These are phyloP conservation scores for roundworm (Caenorhabditis elegans) DNA, from an alignment of 1,140 invertebrate genomes.

Conservation along the genomic window WBcel235 BX284604.4:7218501-7219000, in stretches of 20 bases:
- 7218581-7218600: conserved; percentile 30
- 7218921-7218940: conserved; percentile 36
- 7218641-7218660: conserved; percentile 36
- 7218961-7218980: background rate
- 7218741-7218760: background rate
- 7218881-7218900: conserved; percentile 35
- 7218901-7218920: conserved; percentile 34
- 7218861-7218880: conserved; percentile 43
- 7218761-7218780: no score
- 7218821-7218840: conserved; percentile 39
- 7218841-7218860: conserved; percentile 46
- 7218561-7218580: conserved; percentile 38
- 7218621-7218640: conserved; percentile 23
- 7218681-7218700: background rate
- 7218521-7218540: conserved; percentile 48
- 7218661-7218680: background rate
- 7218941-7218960: conserved; percentile 21
- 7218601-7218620: background rate
- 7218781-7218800: no score
- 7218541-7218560: conserved; percentile 39
- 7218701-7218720: conserved; percentile 28
- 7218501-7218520: conserved; percentile 51
- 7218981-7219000: background rate
- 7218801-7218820: conserved; percentile 45
- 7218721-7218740: conserved; percentile 33